Percentiles rank a stretch among this genome's conserved stretches.
Evolutionary conservation across 2,113 vertebrate genomes (phyloP).

Genomic region (Mungos mungo): DNA sequence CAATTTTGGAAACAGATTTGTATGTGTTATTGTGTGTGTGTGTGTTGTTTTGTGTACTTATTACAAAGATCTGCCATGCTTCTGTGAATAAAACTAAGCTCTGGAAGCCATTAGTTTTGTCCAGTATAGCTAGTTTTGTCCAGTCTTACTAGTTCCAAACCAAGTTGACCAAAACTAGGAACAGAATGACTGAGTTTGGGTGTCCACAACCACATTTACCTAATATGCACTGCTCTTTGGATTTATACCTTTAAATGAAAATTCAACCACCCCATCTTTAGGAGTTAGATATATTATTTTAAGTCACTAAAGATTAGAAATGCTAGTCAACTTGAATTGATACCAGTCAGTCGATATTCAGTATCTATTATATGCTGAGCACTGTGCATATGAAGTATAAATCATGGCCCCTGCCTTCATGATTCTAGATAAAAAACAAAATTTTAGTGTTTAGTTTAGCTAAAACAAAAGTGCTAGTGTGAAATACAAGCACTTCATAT

Average conservation of each 20-base stretch:
- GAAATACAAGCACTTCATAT: conserved; percentile 28
- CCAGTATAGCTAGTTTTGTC: neutral
- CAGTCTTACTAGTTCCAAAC: neutral
- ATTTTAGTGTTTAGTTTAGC: no score
- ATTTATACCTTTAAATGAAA: neutral
- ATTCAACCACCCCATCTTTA: neutral
- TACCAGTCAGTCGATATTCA: conserved; percentile 12
- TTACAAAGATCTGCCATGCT: neutral
- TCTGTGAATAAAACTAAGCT: neutral
- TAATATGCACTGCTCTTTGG: neutral
- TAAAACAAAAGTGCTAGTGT: neutral
- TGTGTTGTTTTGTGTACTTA: neutral
- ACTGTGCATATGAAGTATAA: neutral
- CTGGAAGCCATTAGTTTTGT: neutral
- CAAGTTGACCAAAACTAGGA: conserved; percentile 14
- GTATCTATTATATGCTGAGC: neutral
- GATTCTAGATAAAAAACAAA: neutral
- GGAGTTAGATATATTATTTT: neutral
- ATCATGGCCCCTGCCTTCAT: neutral
- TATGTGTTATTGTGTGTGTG: neutral
- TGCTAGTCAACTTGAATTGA: conserved; percentile 6
- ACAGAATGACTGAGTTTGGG: neutral
- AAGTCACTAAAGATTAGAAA: neutral
- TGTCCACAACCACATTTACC: neutral
- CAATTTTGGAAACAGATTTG: conserved; percentile 17